Evolutionary conservation across 2,888 invertebrate genomes (phyloP), one percentile per base, ranked within the genome.

Genomic region (Rhamnusium bicolor): DNA sequence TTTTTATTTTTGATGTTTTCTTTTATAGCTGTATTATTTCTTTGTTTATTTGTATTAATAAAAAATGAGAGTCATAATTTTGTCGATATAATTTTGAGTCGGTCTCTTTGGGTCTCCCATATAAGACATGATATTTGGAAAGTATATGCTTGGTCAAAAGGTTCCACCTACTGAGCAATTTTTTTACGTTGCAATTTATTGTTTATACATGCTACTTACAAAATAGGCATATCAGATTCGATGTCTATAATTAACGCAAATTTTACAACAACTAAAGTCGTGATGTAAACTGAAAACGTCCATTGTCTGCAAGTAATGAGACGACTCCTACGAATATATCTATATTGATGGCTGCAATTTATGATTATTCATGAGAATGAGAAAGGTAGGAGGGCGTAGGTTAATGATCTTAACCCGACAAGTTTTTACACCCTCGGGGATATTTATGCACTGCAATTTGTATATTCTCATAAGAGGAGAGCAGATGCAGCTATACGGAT

Each of bases 371-470:
- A 82, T 83, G 80, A 81, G 77, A 79, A 79, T 69, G 71, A 54
- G 76, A 76, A 70, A 69, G 71, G 69, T 78, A 76, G 79, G 79
- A 81, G 79, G 79, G 78, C 79, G 80, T 80, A 82, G 84, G 84
- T 82, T 82, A 83, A 83, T 80, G 81, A 81, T 83, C 84, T 80
- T 80, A 78, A 80, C 80, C 81, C 77, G 80, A 80, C 82, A 74
- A 81, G 83, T 83, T 83, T 81, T 79, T 82, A 78, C 79, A 79
- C 79, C 81, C 80, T 69, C 69, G 69, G 76, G 80, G 72, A 78
- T 80, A 80, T 81, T 82, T 80, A 78, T 83, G 76, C 69, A 61
- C 49, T 70, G 76, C 77, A 74, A 77, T 79, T 78, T 75, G 73
- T 78, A 69, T 71, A 69, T 56, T 14, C 54, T 54, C 56, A 49